These are phyloP conservation scores for Chymomyza caudatula DNA, from an alignment of 2,888 invertebrate genomes.

Conservation along the genomic window DNA sequence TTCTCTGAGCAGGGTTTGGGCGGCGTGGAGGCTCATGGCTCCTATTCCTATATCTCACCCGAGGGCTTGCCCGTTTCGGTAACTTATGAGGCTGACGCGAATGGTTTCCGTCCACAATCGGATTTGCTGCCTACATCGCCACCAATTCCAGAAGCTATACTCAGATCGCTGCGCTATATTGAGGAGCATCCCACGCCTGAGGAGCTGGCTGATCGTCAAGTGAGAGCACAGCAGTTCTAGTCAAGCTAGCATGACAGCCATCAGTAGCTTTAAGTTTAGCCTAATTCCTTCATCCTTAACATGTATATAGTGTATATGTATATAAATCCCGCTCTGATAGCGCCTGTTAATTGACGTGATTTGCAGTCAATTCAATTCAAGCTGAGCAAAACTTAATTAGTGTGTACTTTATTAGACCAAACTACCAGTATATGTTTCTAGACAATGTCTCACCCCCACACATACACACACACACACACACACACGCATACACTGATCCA, in stretches of 20 bases:
- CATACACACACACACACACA: not conserved
- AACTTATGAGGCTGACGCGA: constrained; percentile 68
- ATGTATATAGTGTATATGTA: not conserved
- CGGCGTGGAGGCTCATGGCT: constrained; percentile 77
- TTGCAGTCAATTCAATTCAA: constrained; percentile 34
- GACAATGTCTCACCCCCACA: constrained; percentile 24
- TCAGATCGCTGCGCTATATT: constrained; percentile 59
- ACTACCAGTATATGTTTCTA: not conserved
- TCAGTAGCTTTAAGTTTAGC: constrained; percentile 9
- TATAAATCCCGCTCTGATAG: not conserved
- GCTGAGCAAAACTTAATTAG: constrained; percentile 43
- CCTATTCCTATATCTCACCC: constrained; percentile 60
- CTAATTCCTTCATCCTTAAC: constrained; percentile 9
- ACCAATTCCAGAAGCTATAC: constrained; percentile 70
- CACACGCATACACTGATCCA: not conserved
- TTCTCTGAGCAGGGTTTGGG: constrained; percentile 80
- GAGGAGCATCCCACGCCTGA: constrained; percentile 69
- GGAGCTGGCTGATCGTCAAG: constrained; percentile 63
- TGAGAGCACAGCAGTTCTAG: constrained; percentile 54
- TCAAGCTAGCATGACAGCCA: too few species aligned
- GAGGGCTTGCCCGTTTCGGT: constrained; percentile 67
- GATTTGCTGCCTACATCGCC: constrained; percentile 70
- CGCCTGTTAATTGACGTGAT: constrained; percentile 41
- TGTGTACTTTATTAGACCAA: not conserved
- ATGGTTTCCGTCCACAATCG: constrained; percentile 73